Base-by-base conservation (phyloP, 2,113 vertebrate species). In the Butorides virescens region DNA sequence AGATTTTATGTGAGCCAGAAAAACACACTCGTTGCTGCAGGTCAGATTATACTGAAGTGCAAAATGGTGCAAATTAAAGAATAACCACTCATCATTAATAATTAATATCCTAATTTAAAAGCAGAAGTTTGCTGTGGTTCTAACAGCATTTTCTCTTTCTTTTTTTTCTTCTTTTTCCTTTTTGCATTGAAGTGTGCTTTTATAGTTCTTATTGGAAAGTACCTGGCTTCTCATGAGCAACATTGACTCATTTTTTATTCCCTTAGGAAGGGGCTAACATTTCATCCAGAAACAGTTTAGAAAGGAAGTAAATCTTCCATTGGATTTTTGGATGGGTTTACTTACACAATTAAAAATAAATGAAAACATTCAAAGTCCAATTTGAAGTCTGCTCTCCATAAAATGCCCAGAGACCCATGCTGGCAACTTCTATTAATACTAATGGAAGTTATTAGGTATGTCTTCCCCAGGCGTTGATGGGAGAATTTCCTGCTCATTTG, bases 301-400 rank as follows among this genome's bases (percentile, higher is more conserved):
- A 84, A 94, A 85, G 39, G 25, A 92, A 82, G 37, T 46, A 86
- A 88, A 93, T 85, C 9, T 78, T 92, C 65, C 59, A 61, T 19
- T 66, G 46, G 29, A 92, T 66, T 93, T 92, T 91, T 83, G 62
- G 19, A 90, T 77, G 30, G 44, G 44, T 81, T 90, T 91, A 92
- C 44, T 84, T 56, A 65, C 22, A 75, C 15, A 94, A 88, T 95
- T 97, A 90, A 92, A 92, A 96, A 89, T 46, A 91, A 90, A 96
- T 84, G 10, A 73, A 92, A 95, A 59, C 16, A 56, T 74, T 93
- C 72, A 63, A 70, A 94, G 70, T 59, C 29, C 29, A 81, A 11
- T 87, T 78, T 94, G 53, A 92, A 70, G 62, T 44, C 55, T 95
- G 19, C 14, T 88, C 13, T 94, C 71, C 78, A 44, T 90, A 79